phyloP scores from a whole-genome alignment of 2,888 invertebrate genomes.

The Nipponacmea schrenckii region DNA sequence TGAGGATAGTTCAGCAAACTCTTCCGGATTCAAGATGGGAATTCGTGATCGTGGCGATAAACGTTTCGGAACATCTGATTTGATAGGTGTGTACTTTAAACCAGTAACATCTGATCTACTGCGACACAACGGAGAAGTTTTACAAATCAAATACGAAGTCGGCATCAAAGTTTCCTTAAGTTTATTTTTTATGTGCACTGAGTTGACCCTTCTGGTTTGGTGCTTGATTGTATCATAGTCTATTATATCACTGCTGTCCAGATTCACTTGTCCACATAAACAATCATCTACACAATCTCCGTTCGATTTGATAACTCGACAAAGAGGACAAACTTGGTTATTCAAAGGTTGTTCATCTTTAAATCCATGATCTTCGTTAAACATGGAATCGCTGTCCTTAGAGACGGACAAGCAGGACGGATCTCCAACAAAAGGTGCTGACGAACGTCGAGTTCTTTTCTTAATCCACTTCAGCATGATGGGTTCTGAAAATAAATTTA shows the following conservation, averaged over 20 bases:
- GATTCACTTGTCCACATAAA: not conserved
- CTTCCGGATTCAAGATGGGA: not conserved
- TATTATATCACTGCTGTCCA: too few relatives aligned
- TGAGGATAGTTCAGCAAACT: not conserved
- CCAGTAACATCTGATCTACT: not conserved
- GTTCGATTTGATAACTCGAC: not conserved
- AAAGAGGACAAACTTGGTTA: not conserved
- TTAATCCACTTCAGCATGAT: not conserved
- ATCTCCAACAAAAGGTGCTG: not conserved
- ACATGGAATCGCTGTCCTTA: not conserved
- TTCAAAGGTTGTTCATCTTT: not conserved
- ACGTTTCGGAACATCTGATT: not conserved
- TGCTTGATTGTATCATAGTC: not conserved
- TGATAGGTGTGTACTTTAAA: not conserved
- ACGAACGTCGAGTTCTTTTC: not conserved
- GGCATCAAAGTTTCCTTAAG: not conserved
- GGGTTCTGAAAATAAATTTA: not conserved
- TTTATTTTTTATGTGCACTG: not conserved
- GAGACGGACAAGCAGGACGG: not conserved
- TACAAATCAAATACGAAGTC: not conserved
- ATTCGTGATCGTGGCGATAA: not conserved
- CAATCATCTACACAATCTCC: not conserved
- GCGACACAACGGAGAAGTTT: not conserved
- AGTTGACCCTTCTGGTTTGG: not conserved
- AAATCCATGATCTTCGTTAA: not conserved